These are phyloP conservation scores for Balaenoptera acutorostrata DNA, from an alignment of 2,113 vertebrate genomes.

Conservation along the genomic window DNA sequence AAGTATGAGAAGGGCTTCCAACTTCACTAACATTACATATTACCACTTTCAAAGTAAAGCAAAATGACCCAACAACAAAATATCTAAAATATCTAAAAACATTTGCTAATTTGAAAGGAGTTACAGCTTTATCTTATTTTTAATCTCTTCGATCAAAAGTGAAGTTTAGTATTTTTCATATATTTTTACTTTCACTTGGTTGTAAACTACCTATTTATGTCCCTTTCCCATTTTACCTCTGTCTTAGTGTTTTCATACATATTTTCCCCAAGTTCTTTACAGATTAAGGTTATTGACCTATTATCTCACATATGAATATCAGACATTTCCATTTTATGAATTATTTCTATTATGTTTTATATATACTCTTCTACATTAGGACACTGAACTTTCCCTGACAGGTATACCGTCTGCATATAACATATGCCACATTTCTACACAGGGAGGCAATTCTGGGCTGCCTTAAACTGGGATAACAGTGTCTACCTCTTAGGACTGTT, in stretches of 20 bases:
- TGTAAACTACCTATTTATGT: neutral
- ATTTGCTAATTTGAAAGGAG: neutral
- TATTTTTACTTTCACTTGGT: neutral
- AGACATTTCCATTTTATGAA: neutral
- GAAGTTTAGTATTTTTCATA: neutral
- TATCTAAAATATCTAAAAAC: neutral
- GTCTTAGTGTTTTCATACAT: neutral
- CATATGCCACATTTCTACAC: fast-evolving
- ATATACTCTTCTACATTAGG: neutral
- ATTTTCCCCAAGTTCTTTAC: neutral
- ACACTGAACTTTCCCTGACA: neutral
- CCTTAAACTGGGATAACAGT: neutral
- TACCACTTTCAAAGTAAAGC: neutral
- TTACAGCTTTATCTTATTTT: neutral
- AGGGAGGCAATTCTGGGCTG: neutral
- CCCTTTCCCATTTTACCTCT: neutral
- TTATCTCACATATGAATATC: neutral
- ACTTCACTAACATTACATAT: neutral
- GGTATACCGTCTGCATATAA: neutral
- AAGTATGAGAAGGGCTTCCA: neutral
- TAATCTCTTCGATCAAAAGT: conserved; percentile 14
- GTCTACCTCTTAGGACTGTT: neutral
- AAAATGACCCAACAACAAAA: neutral
- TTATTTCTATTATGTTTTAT: neutral
- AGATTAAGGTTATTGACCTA: neutral